Evolutionary conservation across 2,113 vertebrate species (phyloP), one percentile per base, ranked within the genome.

Genomic region (Brienomyrus brachyistius): DNA sequence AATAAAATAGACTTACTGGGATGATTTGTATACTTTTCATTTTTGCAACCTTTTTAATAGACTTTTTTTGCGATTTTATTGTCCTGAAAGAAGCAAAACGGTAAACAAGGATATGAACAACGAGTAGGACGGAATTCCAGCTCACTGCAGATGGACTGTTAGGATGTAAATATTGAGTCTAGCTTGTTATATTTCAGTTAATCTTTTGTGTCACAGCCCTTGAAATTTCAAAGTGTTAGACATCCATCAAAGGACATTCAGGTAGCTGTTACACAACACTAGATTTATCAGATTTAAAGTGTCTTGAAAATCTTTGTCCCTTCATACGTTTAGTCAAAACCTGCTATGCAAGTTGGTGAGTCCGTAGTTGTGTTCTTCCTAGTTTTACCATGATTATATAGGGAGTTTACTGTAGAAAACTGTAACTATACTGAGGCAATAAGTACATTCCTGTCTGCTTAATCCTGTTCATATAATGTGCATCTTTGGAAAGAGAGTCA

Each of bases 151-250:
- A 80, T 80, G 5, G 74, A 21, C 35, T 80, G 74, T 43, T 80
- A 43, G 74, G 74, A 43, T 40, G 74, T 80, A 80, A 80, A 43
- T 80, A 80, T 80, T 80, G 35, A 80, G 35, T 80, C 74, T 77
- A 80, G 74, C 74, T 80, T 80, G 74, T 40, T 80, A 80, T 80
- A 80, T 80, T 80, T 80, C 31, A 77, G 74, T 80, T 80, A 43
- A 35, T 80, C 74, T 80, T 77, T 77, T 80, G 74, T 40, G 74
- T 40, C 35, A 80, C 40, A 40, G 74, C 74, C 82, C 82, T 50
- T 47, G 47, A 85, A 85, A 50, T 85, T 47, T 85, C 82, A 84
- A 84, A 50, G 43, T n/a, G 43, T 85, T 80, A 80, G 82, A 45
- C 21, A 47, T 85, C 40, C 8, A 85, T 85, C 82, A 85, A 15